Evolutionary conservation across 2,113 vertebrate species (phyloP).

Genomic region (Megatriorchis doriae): DNA sequence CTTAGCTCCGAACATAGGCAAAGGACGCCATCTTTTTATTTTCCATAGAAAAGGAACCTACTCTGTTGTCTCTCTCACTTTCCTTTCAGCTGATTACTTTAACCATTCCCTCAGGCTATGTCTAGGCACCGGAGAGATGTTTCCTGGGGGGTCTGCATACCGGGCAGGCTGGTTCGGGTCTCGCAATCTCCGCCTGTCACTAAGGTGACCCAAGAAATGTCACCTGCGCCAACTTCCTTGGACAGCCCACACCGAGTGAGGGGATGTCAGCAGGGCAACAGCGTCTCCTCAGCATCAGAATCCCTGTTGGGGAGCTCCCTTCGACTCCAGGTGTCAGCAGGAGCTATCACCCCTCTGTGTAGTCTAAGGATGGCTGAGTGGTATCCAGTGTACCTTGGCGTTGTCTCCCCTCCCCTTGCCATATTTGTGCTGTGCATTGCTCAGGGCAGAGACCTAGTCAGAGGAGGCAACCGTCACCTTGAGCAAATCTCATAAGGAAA

Average conservation of each 20-base stretch:
- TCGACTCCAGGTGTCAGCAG: neutral
- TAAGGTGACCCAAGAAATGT: neutral
- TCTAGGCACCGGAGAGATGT: neutral
- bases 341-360: neutral
- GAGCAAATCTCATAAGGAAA: neutral
- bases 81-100: neutral
- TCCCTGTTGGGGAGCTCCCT: neutral
- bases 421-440: rapidly evolving
- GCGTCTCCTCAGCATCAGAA: neutral
- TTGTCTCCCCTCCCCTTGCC: neutral
- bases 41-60: neutral
- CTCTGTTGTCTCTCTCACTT: neutral
- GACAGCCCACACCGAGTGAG: rapidly evolving
- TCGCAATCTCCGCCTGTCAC: neutral
- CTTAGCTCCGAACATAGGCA: neutral
- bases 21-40: neutral
- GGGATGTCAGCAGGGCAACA: neutral
- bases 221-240: neutral
- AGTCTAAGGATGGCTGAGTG: neutral
- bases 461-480: neutral
- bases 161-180: neutral
- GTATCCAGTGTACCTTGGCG: rapidly evolving
- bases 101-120: neutral
- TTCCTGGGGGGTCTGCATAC: rapidly evolving
- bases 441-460: neutral